Evolutionary conservation across 2,797 vertebrate genomes (phyloP), one percentile per base, ranked within the genome.

Genomic region (Margarornis squamiger): DNA sequence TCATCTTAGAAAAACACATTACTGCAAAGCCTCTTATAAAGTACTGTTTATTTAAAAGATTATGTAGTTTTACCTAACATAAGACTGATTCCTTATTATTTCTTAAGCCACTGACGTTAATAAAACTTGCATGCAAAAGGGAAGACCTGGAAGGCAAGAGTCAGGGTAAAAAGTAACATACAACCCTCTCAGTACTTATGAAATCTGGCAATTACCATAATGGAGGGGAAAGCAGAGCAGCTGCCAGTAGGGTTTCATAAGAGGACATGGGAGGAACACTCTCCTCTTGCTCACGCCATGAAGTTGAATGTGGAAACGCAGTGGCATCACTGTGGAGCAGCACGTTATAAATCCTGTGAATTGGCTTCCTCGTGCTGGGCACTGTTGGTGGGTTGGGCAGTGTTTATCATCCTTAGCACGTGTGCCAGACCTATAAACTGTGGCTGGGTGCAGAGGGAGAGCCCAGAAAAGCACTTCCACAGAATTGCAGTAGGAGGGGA

Each of bases 1-100:
- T 93, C 93, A 89, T 87, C 63, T 94, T 77, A 88, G 84, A 72
- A 87, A 93, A 95, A 76, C 62, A 86, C 41, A 80, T 76, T 24
- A 48, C 5, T 80, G 41, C 73, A 91, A 93, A 90, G 62, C 29
- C 54, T 80, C 59, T 86, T 84, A 71, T 6, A 19, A 85, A 94
- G 29, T 67, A 70, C 38, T 86, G 34, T 86, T 86, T 94, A 61
- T 66, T 93, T 92, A 51, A 59, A 71, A 81, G 86, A 77, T 86
- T 70, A 66, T 78, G 22, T 20, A 7, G 22, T 41, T 92, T 90
- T 93, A 73, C 27, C n/a, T 91, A 85, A 63, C 16, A 27, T 66
- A 45, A 52, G 24, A 70, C 68, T 76, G 36, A 67, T 58, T 93
- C 55, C 34, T 73, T 49, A 32, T 68, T 96, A 52, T 92, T 92